These are phyloP conservation scores for Creontiades dilutus DNA, from an alignment of 2,888 invertebrate species.

Conservation along the genomic window DNA sequence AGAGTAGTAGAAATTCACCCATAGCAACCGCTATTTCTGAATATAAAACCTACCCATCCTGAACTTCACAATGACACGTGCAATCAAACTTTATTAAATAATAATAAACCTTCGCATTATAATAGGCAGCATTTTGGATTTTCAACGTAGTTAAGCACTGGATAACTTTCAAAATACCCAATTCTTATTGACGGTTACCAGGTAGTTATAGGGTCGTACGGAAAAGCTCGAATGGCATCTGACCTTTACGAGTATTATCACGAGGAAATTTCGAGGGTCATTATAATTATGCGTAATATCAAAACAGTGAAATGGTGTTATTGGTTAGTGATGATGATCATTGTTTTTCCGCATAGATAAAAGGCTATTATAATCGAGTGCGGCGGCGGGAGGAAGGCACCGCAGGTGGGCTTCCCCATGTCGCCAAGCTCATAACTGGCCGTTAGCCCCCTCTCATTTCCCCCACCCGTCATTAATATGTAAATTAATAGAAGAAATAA, in stretches of 20 bases:
- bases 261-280: too few species aligned
- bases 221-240: too few species aligned
- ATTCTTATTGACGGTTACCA: too few species aligned
- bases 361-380: constrained; percentile 7
- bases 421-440: constrained; percentile 39
- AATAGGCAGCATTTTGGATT: not conserved
- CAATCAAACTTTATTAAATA: too few species aligned
- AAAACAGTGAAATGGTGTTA: not conserved
- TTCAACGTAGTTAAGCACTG: not conserved
- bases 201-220: too few species aligned
- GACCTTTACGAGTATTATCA: too few species aligned
- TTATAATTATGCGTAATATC: not conserved
- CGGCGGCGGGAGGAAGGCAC: not conserved
- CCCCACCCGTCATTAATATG: constrained; percentile 37
- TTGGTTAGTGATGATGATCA: constrained; percentile 17
- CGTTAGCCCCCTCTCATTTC: not conserved
- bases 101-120: too few species aligned
- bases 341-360: not conserved
- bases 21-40: too few species aligned
- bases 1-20: too few species aligned
- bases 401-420: constrained; percentile 34
- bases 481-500: constrained; percentile 60
- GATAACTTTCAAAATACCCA: not conserved
- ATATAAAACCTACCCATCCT: too few species aligned
- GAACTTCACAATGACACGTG: too few species aligned